These are phyloP conservation scores for Bolinopsis microptera DNA, from an alignment of 37 sponge, comb jelly and placozoan genomes.

Conservation along the genomic window DNA sequence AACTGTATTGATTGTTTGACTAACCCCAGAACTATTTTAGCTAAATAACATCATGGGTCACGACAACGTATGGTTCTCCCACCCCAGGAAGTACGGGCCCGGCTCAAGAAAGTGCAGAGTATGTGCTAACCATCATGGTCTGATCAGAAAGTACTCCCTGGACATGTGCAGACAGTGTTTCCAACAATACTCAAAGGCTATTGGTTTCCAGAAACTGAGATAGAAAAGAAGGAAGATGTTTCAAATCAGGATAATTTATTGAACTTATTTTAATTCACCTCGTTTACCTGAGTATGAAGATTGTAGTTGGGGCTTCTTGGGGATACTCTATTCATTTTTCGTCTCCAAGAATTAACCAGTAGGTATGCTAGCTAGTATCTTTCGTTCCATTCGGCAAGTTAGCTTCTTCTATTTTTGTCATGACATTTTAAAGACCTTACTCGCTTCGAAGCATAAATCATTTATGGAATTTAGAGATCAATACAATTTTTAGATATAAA, in stretches of 20 bases:
- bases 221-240: neutral
- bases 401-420: no score
- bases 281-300: neutral
- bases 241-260: neutral
- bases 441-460: no score
- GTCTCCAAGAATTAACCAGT: no score
- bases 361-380: no score
- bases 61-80: slow-evolving; percentile 86
- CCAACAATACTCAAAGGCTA: slow-evolving; percentile 76
- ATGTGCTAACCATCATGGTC: slow-evolving; percentile 85
- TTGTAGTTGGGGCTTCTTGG: no score
- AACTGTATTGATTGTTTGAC: no score
- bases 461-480: no score
- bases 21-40: no score
- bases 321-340: no score
- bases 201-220: slow-evolving; percentile 88
- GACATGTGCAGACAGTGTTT: slow-evolving; percentile 90
- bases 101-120: slow-evolving; percentile 88
- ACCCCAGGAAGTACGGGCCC: slow-evolving; percentile 85
- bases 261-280: neutral
- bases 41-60: slow-evolving; percentile 84
- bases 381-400: no score
- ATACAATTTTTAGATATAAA: no score
- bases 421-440: no score
- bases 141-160: slow-evolving; percentile 92